These are phyloP conservation scores for Biston betularia DNA, from an alignment of 2,888 invertebrate genomes.

Conservation along the genomic window DNA sequence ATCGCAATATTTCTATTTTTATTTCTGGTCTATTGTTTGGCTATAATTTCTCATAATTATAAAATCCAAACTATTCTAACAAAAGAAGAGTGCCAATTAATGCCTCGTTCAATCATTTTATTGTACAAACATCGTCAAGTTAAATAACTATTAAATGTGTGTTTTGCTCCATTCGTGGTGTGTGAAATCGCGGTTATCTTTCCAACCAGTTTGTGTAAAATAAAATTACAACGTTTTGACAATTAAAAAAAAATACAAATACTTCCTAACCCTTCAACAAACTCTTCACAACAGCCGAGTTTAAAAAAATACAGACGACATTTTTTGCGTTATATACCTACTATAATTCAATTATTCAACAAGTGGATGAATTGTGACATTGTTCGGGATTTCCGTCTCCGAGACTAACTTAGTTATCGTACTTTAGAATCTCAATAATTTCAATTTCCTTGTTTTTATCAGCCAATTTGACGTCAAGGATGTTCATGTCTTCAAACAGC, in stretches of 20 bases:
- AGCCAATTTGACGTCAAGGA: conserved; percentile 16
- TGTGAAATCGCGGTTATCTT: no score
- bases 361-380: conserved; percentile 14
- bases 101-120: no score
- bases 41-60: no score
- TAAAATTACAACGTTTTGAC: no score
- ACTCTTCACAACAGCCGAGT: background rate
- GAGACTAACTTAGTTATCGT: conserved; percentile 17
- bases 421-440: conserved; percentile 18
- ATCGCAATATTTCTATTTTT: no score
- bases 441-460: conserved; percentile 23
- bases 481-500: conserved; percentile 3
- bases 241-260: background rate
- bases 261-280: background rate
- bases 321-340: conserved; percentile 1
- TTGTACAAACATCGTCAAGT: no score
- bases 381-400: conserved; percentile 8
- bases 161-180: no score
- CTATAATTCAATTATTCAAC: conserved; percentile 14
- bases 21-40: no score
- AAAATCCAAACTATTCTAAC: no score
- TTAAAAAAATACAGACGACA: background rate
- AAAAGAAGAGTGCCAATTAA: no score
- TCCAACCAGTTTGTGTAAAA: no score
- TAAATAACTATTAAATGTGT: no score